Evolutionary conservation across 2,113 vertebrate species (phyloP).

Genomic region (Hippoglossus stenolepis): DNA sequence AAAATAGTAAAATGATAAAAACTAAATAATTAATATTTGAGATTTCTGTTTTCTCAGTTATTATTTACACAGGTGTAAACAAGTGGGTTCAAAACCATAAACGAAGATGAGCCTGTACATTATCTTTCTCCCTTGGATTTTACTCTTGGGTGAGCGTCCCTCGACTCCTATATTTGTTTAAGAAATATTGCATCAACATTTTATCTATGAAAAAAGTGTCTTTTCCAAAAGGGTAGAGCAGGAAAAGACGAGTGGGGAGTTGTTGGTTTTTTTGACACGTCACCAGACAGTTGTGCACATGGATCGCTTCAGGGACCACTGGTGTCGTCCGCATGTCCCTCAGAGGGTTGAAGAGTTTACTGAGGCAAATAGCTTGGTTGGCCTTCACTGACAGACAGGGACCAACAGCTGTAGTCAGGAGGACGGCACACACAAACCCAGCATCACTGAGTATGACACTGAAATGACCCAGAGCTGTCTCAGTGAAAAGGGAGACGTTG

Average conservation of each 20-base stretch:
- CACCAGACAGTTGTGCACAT: constrained; percentile 29
- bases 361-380: constrained; percentile 40
- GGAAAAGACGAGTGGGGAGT: background rate
- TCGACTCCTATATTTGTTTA: background rate
- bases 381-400: constrained; percentile 64
- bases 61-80: background rate
- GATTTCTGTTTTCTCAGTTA: background rate
- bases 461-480: constrained; percentile 4
- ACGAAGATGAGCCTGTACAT: background rate
- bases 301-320: constrained; percentile 36
- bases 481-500: background rate
- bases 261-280: background rate
- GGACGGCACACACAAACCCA: constrained; percentile 17
- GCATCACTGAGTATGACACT: background rate
- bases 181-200: background rate
- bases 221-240: background rate
- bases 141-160: too few species aligned
- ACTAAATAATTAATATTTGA: background rate
- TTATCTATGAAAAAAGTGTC: background rate
- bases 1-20: too few species aligned
- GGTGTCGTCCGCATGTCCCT: constrained; percentile 59
- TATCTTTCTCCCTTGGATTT: too few species aligned
- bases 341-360: constrained; percentile 78
- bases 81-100: background rate
- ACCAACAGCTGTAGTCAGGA: constrained; percentile 65